Evolutionary conservation across 2,797 vertebrate species (phyloP), one percentile per base, ranked within the genome.

Genomic region (Arnoldichthys spilopterus): DNA sequence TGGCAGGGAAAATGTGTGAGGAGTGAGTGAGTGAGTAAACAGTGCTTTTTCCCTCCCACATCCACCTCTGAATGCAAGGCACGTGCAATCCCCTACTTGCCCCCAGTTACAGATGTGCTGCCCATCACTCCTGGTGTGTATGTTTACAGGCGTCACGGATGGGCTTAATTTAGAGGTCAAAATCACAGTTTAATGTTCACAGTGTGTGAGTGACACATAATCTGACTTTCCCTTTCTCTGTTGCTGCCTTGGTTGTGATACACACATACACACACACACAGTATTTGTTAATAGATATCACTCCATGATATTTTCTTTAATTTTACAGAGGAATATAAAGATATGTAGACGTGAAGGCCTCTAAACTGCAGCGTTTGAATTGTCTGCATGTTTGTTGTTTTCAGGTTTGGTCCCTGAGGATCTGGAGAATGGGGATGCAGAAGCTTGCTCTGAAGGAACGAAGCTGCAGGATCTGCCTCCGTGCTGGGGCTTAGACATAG

Each of bases 401-500:
- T 16, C 32, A 99, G 98, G 98, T 81, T 91, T 98, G 87, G 97
- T 99, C 59, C 96, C 96, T 64, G 94, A 95, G 88, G 97, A 99
- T 87, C 92, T 89, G 20, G 97, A 97, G 85, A 91, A 88, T 71
- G 92, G 91, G 30, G 96, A 98, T 37, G 92, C 88, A 40, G 96
- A 98, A 88, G 87, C 91, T 0, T 95, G 87, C 84, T 93, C 92
- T 0, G 97, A 99, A 86, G 96, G 92, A 40, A 95, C 95, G 82
- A 96, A 97, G 82, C 90, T 99, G 47, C 97, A 99, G 92, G 98
- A 99, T 83, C 89, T 99, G 61, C 98, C 98, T 64, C 98, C 98
- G 0, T 99, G 98, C 61, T 98, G 97, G 97, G 98, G 98, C 70
- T 90, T 99, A 84, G 98, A 99, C 81, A 98, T 99, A 6, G 98